Base-by-base conservation (phyloP, 2,113 vertebrate genomes). In the Xiphorhynchus elegans region DNA sequence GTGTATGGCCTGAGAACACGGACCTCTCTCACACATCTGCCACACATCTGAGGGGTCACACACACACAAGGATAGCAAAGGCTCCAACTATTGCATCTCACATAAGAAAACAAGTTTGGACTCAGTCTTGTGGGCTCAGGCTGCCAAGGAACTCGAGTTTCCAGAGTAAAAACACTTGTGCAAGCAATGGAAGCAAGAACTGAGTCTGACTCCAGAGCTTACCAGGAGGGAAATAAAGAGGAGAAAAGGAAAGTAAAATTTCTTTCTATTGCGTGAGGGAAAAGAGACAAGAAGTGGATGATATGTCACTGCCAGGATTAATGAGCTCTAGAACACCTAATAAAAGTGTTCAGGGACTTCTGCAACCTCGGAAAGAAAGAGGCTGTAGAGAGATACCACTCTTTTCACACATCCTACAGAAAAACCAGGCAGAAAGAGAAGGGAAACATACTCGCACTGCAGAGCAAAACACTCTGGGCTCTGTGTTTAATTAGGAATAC, bases 91-190 rank as follows among this genome's bases (percentile, higher is more conserved):
- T 16, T n/a, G 60, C 78, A 46, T 87, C 56, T 63, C 39, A 31
- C 19, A 21, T 37, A n/a, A 28, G 87, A 81, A 89, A 93, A 74
- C 42, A 59, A 77, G 69, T 24, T 69, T 68, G 69, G 56, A 19
- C 60, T 60, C 68, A 56, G 62, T 49, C 55, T 42, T 13, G 4
- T 33, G 85, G 67, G 5, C 75, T 89, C 56, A 44, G 87, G 37
- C 77, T 96, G 95, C 81, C 90, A 95, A 91, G 47, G 4, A 33
- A 60, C 82, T 89, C 55, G 47, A 63, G 44, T 40, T 95, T 78
- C 44, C 44, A 59, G 24, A 89, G 66, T 72, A 4, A 82, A 94
- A 96, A 87, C 87, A 87, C 55, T 94, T 84, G 64, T 81, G 84
- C 87, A 91, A 93, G 95, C 77, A 91, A 17, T 59, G 52, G 73